Percentiles rank a stretch among this genome's conserved stretches.
Conservation (phyloP, 2,888 invertebrate species). For the Achlya flavicornis region DNA sequence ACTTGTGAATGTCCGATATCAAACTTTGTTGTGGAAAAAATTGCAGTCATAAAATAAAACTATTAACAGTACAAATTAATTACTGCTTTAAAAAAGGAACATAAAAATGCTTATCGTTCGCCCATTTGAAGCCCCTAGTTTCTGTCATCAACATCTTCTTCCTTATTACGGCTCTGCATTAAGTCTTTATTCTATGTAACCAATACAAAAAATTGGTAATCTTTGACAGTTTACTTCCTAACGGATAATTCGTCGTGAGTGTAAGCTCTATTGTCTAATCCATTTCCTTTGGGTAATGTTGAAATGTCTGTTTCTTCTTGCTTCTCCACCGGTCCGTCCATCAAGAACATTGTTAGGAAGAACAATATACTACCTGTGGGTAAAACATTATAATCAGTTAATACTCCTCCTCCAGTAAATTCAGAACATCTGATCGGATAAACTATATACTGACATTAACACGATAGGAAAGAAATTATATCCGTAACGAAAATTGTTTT, state of each 20-base stretch:
- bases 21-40: background rate
- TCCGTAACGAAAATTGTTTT: no score
- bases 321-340: constrained; percentile 85
- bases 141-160: background rate
- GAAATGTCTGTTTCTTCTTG: constrained; percentile 27
- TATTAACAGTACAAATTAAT: background rate
- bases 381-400: constrained; percentile 12
- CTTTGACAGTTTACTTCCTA: constrained; percentile 36
- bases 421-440: no score
- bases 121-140: background rate
- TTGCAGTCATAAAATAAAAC: background rate
- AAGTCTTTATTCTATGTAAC: constrained; percentile 40
- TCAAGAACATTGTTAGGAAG: constrained; percentile 91
- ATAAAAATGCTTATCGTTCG: background rate
- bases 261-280: constrained; percentile 82
- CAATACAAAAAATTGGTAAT: constrained; percentile 43
- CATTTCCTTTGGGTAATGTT: constrained; percentile 47
- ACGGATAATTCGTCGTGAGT: constrained; percentile 72
- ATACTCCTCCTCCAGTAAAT: no score
- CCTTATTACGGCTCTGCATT: constrained; percentile 18
- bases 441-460: no score
- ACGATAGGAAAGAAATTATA: no score
- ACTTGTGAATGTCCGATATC: background rate
- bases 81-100: constrained; percentile 4
- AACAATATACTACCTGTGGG: constrained; percentile 90